phyloP scores from a whole-genome alignment of 2,113 vertebrate genomes.

The Regulus satrapa region DNA sequence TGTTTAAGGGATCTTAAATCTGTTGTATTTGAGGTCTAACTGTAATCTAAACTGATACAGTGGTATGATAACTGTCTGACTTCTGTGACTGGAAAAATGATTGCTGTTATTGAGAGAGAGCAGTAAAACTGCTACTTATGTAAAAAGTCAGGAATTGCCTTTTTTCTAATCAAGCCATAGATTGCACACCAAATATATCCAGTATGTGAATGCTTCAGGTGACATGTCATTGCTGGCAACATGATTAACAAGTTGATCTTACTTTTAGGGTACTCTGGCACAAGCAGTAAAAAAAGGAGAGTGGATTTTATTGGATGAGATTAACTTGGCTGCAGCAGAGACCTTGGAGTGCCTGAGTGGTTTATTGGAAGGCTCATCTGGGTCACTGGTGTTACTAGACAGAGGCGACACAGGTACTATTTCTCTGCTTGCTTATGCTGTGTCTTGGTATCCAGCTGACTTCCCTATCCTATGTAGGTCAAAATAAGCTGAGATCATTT shows the following conservation, averaged over 20 bases:
- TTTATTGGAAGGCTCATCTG: constrained; percentile 87
- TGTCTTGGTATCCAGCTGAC: not conserved
- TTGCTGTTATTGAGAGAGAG: not conserved
- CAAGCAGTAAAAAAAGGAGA: constrained; percentile 94
- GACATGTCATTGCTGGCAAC: not conserved
- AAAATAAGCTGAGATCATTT: not conserved
- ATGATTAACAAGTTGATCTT: not conserved
- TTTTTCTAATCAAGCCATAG: not conserved
- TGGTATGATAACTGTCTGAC: not conserved
- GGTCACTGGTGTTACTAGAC: constrained; percentile 91
- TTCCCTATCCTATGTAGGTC: not conserved
- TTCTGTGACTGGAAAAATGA: not conserved
- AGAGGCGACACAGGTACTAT: constrained; percentile 90
- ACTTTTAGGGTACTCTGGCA: constrained; percentile 85
- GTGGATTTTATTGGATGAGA: constrained; percentile 97
- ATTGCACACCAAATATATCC: not conserved
- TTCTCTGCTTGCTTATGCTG: not conserved
- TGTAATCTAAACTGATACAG: not conserved
- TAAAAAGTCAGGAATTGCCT: not conserved
- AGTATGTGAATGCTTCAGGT: not conserved
- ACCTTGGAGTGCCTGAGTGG: constrained; percentile 95
- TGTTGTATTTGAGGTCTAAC: not conserved
- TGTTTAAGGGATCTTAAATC: not conserved
- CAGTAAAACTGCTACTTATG: not conserved
- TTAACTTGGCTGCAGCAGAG: constrained; percentile 94